Conservation (phyloP, 2,797 vertebrate species). For the Tokudaia tokunoshimensis region DNA sequence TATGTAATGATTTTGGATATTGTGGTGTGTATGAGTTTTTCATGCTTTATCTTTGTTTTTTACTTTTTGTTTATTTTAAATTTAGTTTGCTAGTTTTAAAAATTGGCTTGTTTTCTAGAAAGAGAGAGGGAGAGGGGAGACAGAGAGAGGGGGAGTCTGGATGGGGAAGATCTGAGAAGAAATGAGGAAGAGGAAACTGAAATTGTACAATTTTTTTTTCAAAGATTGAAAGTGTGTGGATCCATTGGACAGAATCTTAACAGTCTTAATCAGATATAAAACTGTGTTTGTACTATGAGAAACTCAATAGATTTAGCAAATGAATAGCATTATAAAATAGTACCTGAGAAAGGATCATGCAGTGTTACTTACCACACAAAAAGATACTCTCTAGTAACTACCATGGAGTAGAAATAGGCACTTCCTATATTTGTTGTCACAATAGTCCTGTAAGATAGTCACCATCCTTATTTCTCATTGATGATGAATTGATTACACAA, state of each 20-base stretch:
- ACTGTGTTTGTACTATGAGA: neutral
- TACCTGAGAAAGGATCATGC: neutral
- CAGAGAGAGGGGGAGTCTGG: too few species aligned
- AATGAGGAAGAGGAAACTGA: neutral
- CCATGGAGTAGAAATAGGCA: neutral
- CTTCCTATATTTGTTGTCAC: neutral
- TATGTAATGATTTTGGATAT: neutral
- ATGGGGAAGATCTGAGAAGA: neutral
- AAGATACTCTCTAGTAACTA: neutral
- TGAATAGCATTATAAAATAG: neutral
- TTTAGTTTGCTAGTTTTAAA: neutral
- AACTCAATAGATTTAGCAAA: neutral
- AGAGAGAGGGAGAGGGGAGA: neutral
- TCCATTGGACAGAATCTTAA: neutral
- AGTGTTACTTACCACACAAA: neutral
- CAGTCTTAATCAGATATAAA: neutral
- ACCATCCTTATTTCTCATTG: neutral
- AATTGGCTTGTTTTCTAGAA: neutral
- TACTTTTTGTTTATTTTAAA: neutral
- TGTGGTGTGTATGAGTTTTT: neutral
- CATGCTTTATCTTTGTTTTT: neutral
- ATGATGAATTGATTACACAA: neutral
- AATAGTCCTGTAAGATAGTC: neutral
- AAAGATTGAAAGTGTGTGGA: neutral
- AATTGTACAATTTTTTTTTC: neutral